phyloP scores from a whole-genome alignment of 2,797 vertebrate genomes.

The Argya squamiceps region DNA sequence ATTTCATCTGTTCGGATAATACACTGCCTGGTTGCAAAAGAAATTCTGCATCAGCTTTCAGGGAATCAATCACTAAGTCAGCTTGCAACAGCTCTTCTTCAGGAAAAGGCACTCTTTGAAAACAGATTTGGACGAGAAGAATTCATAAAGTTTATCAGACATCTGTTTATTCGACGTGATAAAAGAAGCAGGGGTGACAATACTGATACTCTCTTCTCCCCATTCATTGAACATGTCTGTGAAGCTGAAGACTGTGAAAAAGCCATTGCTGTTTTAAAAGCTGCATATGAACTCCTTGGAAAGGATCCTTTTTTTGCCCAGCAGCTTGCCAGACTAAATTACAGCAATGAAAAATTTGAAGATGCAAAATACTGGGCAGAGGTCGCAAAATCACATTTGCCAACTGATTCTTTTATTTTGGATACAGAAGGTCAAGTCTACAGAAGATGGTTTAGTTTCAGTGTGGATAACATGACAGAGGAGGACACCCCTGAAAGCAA shows the following conservation, averaged over 20 bases:
- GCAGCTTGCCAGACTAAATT: conserved; percentile 83
- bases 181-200: conserved; percentile 81
- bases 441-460: conserved; percentile 78
- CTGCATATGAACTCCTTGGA: conserved; percentile 77
- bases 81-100: conserved; percentile 79
- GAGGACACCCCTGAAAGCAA: conserved; percentile 60
- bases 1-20: conserved; percentile 83
- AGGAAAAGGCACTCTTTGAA: conserved; percentile 76
- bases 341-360: conserved; percentile 77
- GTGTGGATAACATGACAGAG: conserved; percentile 62
- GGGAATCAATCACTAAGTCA: conserved; percentile 68
- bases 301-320: conserved; percentile 84
- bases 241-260: conserved; percentile 55
- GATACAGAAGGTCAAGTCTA: conserved; percentile 88
- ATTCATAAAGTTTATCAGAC: conserved; percentile 78
- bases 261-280: conserved; percentile 77
- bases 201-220: conserved; percentile 81
- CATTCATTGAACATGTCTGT: conserved; percentile 82
- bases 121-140: conserved; percentile 83
- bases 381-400: conserved; percentile 71
- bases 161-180: conserved; percentile 79
- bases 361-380: conserved; percentile 81
- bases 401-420: conserved; percentile 82
- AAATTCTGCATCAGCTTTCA: conserved; percentile 83
- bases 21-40: conserved; percentile 83